Percentiles rank a stretch among this genome's conserved stretches.
phyloP scores from a whole-genome alignment of 30 jellyfish, hydroid and myxozoan species.

The Chironex yamaguchii region DNA sequence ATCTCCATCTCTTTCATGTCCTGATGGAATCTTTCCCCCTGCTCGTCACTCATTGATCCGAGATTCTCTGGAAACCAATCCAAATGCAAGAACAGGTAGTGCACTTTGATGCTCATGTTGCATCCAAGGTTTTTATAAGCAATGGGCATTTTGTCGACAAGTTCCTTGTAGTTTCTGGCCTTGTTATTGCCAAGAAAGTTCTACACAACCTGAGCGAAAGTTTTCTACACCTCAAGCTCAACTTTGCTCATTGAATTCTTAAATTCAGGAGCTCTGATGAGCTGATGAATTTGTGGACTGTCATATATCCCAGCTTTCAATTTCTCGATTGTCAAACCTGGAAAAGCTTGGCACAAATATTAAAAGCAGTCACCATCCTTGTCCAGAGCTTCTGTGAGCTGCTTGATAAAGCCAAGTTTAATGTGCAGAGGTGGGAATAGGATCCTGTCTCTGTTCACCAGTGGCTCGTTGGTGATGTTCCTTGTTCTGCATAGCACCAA shows the following conservation, averaged over 20 bases:
- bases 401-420: constrained; percentile 29
- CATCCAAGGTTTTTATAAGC: background rate
- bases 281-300: constrained; percentile 53
- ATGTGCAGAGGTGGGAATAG: constrained; percentile 30
- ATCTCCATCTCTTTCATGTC: constrained; percentile 5
- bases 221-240: constrained; percentile 13
- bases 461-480: constrained; percentile 22
- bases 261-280: constrained; percentile 17
- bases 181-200: background rate
- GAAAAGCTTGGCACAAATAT: constrained; percentile 33
- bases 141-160: background rate
- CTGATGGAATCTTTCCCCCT: constrained; percentile 4
- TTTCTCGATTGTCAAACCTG: constrained; percentile 23
- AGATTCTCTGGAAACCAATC: constrained; percentile 3
- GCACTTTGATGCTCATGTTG: background rate
- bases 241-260: constrained; percentile 1
- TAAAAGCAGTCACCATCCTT: constrained; percentile 25
- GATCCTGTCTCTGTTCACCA: constrained; percentile 20
- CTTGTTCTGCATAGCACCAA: constrained; percentile 17
- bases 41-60: constrained; percentile 12
- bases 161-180: background rate
- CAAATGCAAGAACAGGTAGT: no score
- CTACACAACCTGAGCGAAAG: constrained; percentile 2
- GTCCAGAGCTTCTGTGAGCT: constrained; percentile 18
- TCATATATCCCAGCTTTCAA: constrained; percentile 35